Base-by-base conservation (phyloP, 2,113 vertebrate genomes). In the Heliornis fulica region DNA sequence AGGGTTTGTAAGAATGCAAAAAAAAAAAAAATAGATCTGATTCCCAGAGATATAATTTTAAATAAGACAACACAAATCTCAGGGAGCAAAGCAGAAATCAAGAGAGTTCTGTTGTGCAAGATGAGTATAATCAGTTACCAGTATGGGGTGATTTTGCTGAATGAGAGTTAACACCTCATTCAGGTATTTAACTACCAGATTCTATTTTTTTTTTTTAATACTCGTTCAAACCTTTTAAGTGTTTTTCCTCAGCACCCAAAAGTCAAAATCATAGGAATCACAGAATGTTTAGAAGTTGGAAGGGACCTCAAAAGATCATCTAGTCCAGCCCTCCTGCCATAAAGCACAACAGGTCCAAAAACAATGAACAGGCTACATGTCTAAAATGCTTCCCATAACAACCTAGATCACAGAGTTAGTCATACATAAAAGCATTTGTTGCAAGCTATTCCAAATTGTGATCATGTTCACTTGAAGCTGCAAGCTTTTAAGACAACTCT, bases 101-200 rank as follows among this genome's bases (percentile, higher is more conserved):
- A 36, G 0, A 7, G 12, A 46, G 16, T 14, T 41, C 16, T 65
- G 7, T 32, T 22, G 6, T 19, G 9, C 20, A 72, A 83, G 23
- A 21, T 0, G 1, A 50, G 3, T 29, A 15, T 10, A 68, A 38
- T 6, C 10, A 48, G 21, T 40, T 41, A 32, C 60, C 2, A 46
- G 17, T 23, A 60, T 43, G 4, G 19, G 20, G 11, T 4, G 4
- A 74, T 57, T 84, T 81, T 91, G 16, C 4, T 40, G 10, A 46
- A 1, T 19, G 3, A 84, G 5, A 5, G 7, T 51, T 91, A 93
- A 65, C n/a, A 87, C 2, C 3, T 84, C 11, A 53, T 54, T 66
- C 45, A 75, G 11, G 5, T 32, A 70, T 28, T 69, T 60, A 63
- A 68, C 3, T 16, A 56, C 0, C 6, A 31, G 6, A 45, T 32